A percentile compares a stretch with the other conserved stretches of the same genome.
These are phyloP conservation scores for Helicolenus hilgendorfi DNA, from an alignment of 2,797 vertebrate species.

Conservation along the genomic window DNA sequence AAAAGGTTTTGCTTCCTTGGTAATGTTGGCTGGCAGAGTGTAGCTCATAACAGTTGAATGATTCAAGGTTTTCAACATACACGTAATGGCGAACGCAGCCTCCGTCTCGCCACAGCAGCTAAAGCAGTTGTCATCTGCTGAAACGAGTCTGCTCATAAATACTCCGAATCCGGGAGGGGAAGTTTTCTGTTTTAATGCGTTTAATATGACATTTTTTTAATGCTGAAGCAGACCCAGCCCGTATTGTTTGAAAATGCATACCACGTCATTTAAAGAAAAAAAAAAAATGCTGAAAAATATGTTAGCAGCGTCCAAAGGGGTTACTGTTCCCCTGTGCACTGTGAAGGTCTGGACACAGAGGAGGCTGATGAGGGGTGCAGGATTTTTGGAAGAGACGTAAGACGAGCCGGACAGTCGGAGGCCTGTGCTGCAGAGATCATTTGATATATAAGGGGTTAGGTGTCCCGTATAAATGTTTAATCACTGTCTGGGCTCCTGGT, in stretches of 20 bases:
- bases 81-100: constrained; percentile 65
- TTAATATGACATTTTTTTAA: constrained; percentile 61
- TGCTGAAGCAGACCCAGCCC: constrained; percentile 4
- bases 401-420: constrained; percentile 61
- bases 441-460: constrained; percentile 80
- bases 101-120: constrained; percentile 52
- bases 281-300: constrained; percentile 47
- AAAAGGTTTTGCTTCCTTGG: constrained; percentile 61
- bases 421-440: constrained; percentile 63
- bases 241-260: constrained; percentile 46
- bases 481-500: constrained; percentile 82
- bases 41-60: constrained; percentile 55
- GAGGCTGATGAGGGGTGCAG: constrained; percentile 64
- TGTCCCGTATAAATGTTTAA: constrained; percentile 86
- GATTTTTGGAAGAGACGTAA: constrained; percentile 69
- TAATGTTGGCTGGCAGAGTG: constrained; percentile 54
- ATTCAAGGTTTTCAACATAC: constrained; percentile 46
- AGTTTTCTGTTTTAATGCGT: constrained; percentile 52
- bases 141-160: constrained; percentile 69
- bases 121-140: constrained; percentile 71
- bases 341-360: constrained; percentile 72
- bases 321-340: constrained; percentile 73
- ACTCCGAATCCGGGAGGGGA: constrained; percentile 35
- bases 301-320: constrained; percentile 28
- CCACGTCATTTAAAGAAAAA: constrained; percentile 43